Evolutionary conservation across 2,113 vertebrate genomes (phyloP).

Genomic region (Petrocephalus zakoni): DNA sequence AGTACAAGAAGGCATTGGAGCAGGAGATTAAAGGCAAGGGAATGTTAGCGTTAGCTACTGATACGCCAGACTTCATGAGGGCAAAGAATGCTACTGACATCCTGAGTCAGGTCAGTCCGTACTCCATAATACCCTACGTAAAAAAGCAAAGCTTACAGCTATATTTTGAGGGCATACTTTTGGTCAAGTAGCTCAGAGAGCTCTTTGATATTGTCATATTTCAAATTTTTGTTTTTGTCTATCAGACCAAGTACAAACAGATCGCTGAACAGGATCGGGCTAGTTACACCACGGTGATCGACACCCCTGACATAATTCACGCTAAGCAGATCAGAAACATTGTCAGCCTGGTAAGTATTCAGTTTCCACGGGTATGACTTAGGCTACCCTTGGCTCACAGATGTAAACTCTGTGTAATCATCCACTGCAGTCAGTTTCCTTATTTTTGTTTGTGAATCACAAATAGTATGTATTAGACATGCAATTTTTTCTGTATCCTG

Average conservation of each 20-base stretch:
- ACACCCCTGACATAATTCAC: constrained; percentile 96
- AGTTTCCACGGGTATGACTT: background rate
- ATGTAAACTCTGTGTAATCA: background rate
- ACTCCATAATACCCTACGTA: background rate
- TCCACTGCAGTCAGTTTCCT: background rate
- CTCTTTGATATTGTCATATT: background rate
- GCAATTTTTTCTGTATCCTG: background rate
- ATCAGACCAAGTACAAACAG: constrained; percentile 89
- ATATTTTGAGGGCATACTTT: background rate
- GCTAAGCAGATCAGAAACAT: constrained; percentile 94
- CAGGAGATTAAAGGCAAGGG: constrained; percentile 88
- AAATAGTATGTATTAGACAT: background rate
- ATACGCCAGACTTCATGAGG: constrained; percentile 90
- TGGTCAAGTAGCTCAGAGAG: background rate
- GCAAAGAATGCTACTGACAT: constrained; percentile 94
- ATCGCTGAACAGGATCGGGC: constrained; percentile 87
- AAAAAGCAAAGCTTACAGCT: background rate
- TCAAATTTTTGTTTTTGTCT: constrained; percentile 10
- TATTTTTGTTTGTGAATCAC: background rate
- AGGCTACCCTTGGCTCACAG: background rate
- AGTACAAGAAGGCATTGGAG: constrained; percentile 87
- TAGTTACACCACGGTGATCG: constrained; percentile 87
- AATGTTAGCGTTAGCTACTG: constrained; percentile 78
- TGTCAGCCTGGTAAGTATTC: constrained; percentile 79
- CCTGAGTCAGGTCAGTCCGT: constrained; percentile 84